Percentiles rank a stretch among this genome's conserved stretches.
These are phyloP conservation scores for Agriopis aurantiaria DNA, from an alignment of 2,888 invertebrate species.

Conservation along the genomic window DNA sequence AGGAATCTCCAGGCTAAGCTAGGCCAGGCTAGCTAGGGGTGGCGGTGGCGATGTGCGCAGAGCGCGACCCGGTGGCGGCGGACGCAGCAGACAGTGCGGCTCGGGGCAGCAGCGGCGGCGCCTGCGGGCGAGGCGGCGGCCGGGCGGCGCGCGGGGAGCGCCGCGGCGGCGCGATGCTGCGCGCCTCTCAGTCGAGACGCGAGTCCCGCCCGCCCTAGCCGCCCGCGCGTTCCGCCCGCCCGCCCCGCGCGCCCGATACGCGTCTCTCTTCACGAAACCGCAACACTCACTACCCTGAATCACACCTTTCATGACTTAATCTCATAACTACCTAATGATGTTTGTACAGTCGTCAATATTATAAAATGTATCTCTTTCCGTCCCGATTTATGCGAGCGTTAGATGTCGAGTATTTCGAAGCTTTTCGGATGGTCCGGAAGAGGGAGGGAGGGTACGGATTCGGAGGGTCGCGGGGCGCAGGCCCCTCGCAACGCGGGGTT, in stretches of 20 bases:
- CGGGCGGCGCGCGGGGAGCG: slow-evolving; percentile 70
- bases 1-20: slow-evolving; percentile 7
- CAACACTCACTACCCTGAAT: slow-evolving; percentile 64
- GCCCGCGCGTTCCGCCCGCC: slow-evolving; percentile 76
- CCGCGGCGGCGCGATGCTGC: slow-evolving; percentile 88
- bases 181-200: slow-evolving; percentile 89
- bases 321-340: slow-evolving; percentile 52
- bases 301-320: slow-evolving; percentile 58
- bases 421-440: slow-evolving; percentile 82
- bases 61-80: slow-evolving; percentile 70
- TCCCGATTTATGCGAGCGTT: slow-evolving; percentile 73
- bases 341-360: slow-evolving; percentile 52
- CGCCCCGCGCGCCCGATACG: slow-evolving; percentile 75
- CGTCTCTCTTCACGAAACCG: slow-evolving; percentile 64
- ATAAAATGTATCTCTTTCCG: slow-evolving; percentile 58
- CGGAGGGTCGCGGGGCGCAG: slow-evolving; percentile 83
- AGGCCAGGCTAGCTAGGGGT: background rate
- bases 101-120: slow-evolving; percentile 67
- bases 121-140: slow-evolving; percentile 61
- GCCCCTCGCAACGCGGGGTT: slow-evolving; percentile 84
- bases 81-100: slow-evolving; percentile 72
- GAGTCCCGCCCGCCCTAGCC: slow-evolving; percentile 87
- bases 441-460: slow-evolving; percentile 76
- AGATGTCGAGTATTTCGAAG: slow-evolving; percentile 81
- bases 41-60: slow-evolving; percentile 56